Base-by-base conservation (phyloP, 2,113 vertebrate genomes). In the Noctilio leporinus region DNA sequence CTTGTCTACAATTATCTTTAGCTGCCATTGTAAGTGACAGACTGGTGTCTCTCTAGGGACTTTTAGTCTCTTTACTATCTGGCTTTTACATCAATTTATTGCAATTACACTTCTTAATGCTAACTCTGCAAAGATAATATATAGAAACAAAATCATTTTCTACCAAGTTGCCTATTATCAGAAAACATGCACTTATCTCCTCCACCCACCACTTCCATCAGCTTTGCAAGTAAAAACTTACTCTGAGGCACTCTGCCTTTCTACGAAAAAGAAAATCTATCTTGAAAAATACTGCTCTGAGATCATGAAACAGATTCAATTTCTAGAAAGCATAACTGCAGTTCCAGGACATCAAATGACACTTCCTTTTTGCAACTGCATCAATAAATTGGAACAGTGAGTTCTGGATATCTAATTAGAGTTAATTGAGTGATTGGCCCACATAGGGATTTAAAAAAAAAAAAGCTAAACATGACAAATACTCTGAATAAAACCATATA, bases 1-100 rank as follows among this genome's bases (percentile, higher is more conserved):
- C 88, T 97, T 97, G 91, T 88, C 96, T 97, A 96, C 98, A 98
- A 97, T 98, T 98, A 98, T 98, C 96, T 97, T 97, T 93, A 95
- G 77, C 97, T 98, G 95, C 86, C 97, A 96, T 98, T 97, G 57
- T 97, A 97, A 95, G 87, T 96, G 96, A 96, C 93, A 97, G 88
- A 86, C 92, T 96, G 64, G 88, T 96, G 49, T 98, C 97, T 97
- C 98, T 53, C 0, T 33, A 90, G 97, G 97, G 97, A 98, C 86
- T 98, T 97, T 96, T 91, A 97, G 94, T 97, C 96, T 93, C 95
- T 97, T 65, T 97, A 95, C 91, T 97, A 91, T 94, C 97, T 84
- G 95, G 96, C 81, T 98, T 98, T 98, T 97, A 97, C 78, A 96
- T 93, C 95, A 96, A 93, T 98, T 98, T 97, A 95, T 95, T 91